A percentile compares a stretch with the other conserved stretches of the same genome.
Evolutionary conservation across 2,888 invertebrate genomes (phyloP).

Genomic region (Lomographa bimaculata): DNA sequence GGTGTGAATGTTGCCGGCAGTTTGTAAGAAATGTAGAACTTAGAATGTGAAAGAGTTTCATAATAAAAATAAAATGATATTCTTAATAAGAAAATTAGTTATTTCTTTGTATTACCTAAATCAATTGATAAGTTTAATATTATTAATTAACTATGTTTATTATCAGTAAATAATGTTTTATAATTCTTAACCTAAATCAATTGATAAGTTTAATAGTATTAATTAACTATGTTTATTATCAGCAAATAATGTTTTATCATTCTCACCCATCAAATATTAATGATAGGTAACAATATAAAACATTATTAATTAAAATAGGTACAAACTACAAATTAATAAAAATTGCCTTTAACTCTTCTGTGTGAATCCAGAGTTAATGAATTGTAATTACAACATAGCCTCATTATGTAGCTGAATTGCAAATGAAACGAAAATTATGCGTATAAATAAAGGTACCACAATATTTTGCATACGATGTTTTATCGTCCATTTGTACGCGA

Average conservation of each 20-base stretch:
- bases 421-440: constrained; percentile 42
- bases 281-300: constrained; percentile 1
- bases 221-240: background rate
- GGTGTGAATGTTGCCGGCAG: too few relatives aligned
- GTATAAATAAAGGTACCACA: constrained; percentile 18
- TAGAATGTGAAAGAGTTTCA: too few relatives aligned
- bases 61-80: too few relatives aligned
- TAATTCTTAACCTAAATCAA: background rate
- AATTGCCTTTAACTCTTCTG: constrained; percentile 37
- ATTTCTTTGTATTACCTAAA: too few relatives aligned
- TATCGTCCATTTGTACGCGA: too few relatives aligned
- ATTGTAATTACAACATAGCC: constrained; percentile 49
- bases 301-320: constrained; percentile 3
- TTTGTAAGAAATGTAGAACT: too few relatives aligned
- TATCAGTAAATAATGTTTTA: constrained; percentile 11
- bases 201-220: background rate
- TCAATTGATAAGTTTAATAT: background rate
- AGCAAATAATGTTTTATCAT: constrained; percentile 12
- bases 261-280: background rate
- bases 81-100: too few relatives aligned
- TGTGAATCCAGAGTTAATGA: constrained; percentile 45
- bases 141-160: background rate
- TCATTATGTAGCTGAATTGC: constrained; percentile 48
- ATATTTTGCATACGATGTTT: constrained; percentile 25
- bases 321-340: constrained; percentile 28